These are phyloP conservation scores for Sclerurus mexicanus DNA, from an alignment of 2,113 vertebrate genomes.

Conservation along the genomic window DNA sequence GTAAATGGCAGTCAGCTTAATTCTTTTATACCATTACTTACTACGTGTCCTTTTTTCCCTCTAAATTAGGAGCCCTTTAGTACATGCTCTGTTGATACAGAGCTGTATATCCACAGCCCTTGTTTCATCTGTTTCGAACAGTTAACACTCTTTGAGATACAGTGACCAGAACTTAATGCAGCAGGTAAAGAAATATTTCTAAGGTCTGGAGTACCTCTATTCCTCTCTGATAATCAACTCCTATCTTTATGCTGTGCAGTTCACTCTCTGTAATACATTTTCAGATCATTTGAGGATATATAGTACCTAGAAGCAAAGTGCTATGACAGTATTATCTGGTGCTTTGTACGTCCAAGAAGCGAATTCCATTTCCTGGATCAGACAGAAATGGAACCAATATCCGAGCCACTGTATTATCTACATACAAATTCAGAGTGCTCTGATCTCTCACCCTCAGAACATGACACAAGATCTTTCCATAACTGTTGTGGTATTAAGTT, in stretches of 20 bases:
- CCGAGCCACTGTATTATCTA: background rate
- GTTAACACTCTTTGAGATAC: background rate
- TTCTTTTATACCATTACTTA: background rate
- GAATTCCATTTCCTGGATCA: slow-evolving; percentile 37
- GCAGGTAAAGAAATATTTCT: background rate
- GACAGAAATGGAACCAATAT: slow-evolving; percentile 45
- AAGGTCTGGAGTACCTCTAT: background rate
- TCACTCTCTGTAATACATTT: slow-evolving; percentile 2
- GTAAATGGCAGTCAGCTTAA: background rate
- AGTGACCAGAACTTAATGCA: background rate
- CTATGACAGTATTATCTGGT: background rate
- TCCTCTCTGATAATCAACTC: background rate
- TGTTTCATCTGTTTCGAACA: background rate
- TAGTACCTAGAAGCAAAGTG: background rate
- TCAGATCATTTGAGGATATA: slow-evolving; percentile 25
- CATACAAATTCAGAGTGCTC: background rate
- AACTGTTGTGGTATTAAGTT: slow-evolving; percentile 3
- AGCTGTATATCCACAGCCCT: background rate
- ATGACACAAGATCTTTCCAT: background rate
- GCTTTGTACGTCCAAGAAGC: background rate
- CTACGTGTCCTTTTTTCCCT: background rate
- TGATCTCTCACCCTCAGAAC: slow-evolving; percentile 21
- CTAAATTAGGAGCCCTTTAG: background rate
- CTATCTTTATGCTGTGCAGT: background rate
- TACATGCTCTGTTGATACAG: background rate